phyloP scores from a whole-genome alignment of 2,797 vertebrate genomes.

The Prionace glauca region DNA sequence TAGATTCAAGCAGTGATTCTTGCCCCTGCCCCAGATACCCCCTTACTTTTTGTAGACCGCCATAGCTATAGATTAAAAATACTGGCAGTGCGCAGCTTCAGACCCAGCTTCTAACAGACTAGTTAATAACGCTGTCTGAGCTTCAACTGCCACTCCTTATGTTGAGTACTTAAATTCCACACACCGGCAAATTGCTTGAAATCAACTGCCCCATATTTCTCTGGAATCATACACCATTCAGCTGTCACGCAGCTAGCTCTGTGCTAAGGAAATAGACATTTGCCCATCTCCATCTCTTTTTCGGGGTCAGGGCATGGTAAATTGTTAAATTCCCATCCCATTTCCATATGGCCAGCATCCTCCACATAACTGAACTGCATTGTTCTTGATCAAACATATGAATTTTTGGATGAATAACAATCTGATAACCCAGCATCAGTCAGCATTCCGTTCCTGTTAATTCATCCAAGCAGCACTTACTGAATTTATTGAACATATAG shows the following conservation, averaged over 20 bases:
- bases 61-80: background rate
- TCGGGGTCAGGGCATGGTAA: too few species aligned
- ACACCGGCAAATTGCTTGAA: background rate
- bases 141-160: background rate
- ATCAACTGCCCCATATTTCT: background rate
- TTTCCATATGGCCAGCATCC: background rate
- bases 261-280: background rate
- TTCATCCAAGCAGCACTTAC: constrained; percentile 27
- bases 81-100: background rate
- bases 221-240: background rate
- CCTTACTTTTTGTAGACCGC: background rate
- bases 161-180: background rate
- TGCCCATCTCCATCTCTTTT: too few species aligned
- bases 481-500: constrained; percentile 20
- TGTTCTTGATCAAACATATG: constrained; percentile 27
- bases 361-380: background rate
- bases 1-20: background rate
- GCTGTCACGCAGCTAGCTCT: background rate
- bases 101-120: background rate
- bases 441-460: constrained; percentile 3
- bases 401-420: constrained; percentile 31
- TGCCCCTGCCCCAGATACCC: background rate
- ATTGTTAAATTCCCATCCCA: background rate
- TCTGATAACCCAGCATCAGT: constrained; percentile 17
- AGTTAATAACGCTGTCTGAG: background rate